Conservation (phyloP, 1,140 invertebrate species). For the Drosophila virilis region DNA sequence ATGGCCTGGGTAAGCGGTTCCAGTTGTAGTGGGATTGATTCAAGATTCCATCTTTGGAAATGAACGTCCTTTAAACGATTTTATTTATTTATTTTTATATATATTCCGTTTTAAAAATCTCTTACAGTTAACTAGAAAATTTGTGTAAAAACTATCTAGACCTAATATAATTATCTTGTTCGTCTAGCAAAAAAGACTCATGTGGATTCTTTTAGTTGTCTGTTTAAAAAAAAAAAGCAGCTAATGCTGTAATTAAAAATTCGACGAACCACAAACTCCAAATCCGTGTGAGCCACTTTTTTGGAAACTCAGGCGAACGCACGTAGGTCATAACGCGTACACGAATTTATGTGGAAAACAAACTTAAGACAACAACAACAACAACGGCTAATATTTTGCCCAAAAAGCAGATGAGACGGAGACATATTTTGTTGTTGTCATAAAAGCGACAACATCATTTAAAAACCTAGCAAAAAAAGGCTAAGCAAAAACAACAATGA, state of each 20-base stretch:
- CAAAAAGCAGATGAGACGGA: conserved; percentile 17
- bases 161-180: too few species aligned
- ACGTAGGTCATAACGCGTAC: conserved; percentile 68
- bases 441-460: conserved; percentile 24
- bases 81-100: not conserved
- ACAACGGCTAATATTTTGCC: conserved; percentile 3
- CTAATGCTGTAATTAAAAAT: conserved; percentile 29
- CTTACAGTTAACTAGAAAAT: too few species aligned
- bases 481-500: conserved; percentile 18
- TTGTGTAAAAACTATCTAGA: too few species aligned
- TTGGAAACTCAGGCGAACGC: conserved; percentile 48
- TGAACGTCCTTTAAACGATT: not conserved
- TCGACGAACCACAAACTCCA: conserved; percentile 45
- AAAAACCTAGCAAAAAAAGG: conserved; percentile 22
- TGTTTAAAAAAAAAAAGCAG: too few species aligned
- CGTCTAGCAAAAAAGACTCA: too few species aligned
- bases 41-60: not conserved
- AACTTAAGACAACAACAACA: conserved; percentile 28
- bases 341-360: conserved; percentile 54
- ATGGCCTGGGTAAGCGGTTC: conserved; percentile 15
- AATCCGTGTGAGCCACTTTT: conserved; percentile 35
- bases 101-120: not conserved
- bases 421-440: conserved; percentile 28
- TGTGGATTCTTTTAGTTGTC: too few species aligned
- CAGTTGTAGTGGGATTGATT: conserved; percentile 9